Percentiles rank a stretch among this genome's conserved stretches.
Evolutionary conservation across 2,888 invertebrate species (phyloP).

Genomic region (Apotomis capreana): DNA sequence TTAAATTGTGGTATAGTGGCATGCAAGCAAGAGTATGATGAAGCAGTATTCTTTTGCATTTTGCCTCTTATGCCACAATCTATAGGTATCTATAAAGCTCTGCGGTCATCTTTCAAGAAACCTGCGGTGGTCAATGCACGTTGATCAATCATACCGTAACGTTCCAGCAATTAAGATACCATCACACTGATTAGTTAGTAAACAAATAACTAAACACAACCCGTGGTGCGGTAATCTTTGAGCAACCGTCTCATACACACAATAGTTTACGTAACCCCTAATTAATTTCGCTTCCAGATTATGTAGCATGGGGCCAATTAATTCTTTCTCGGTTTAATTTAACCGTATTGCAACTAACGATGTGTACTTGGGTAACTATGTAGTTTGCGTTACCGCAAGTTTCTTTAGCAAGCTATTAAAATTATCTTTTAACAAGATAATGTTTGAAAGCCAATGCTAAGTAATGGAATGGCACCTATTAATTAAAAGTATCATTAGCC

Average conservation of each 20-base stretch:
- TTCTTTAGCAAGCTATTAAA: conserved; percentile 24
- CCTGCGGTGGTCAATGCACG: neutral
- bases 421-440: conserved; percentile 22
- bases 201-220: conserved; percentile 14
- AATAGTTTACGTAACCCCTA: conserved; percentile 35
- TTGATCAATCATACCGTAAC: neutral
- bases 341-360: conserved; percentile 23
- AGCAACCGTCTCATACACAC: conserved; percentile 37
- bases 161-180: neutral
- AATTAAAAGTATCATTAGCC: neutral
- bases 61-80: no score
- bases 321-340: conserved; percentile 36
- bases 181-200: neutral
- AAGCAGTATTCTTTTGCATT: no score
- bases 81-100: no score
- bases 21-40: no score
- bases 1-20: no score
- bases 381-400: conserved; percentile 21
- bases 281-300: conserved; percentile 37
- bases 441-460: conserved; percentile 25
- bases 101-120: no score
- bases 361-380: conserved; percentile 26
- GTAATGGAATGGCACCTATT: conserved; percentile 2
- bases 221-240: conserved; percentile 30
- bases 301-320: conserved; percentile 39